phyloP scores from a whole-genome alignment of 2,888 invertebrate genomes.

The Netelia melanura region DNA sequence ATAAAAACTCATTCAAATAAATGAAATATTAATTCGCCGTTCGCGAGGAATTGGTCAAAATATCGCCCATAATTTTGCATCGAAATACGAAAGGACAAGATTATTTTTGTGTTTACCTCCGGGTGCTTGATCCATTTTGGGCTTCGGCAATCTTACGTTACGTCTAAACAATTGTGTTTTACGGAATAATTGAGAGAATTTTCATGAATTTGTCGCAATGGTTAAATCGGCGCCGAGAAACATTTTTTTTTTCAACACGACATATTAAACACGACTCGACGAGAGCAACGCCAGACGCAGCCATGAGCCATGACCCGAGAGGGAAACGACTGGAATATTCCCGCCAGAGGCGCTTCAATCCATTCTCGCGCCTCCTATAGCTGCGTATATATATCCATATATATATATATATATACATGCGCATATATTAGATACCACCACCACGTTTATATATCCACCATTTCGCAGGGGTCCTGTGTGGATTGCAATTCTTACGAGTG shows the following conservation, averaged over 20 bases:
- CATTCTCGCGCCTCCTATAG: not conserved
- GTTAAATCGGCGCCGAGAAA: constrained; percentile 64
- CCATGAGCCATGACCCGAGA: constrained; percentile 67
- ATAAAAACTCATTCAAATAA: not conserved
- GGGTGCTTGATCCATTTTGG: constrained; percentile 82
- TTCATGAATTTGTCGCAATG: constrained; percentile 49
- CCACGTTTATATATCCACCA: constrained; percentile 52
- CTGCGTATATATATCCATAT: not conserved
- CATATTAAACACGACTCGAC: constrained; percentile 18
- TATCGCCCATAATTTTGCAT: constrained; percentile 24
- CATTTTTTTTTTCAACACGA: constrained; percentile 66
- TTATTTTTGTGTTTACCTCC: constrained; percentile 77
- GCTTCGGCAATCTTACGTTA: constrained; percentile 16
- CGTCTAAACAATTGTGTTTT: constrained; percentile 20
- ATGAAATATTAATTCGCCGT: not conserved
- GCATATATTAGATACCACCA: not conserved
- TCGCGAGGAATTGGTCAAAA: constrained; percentile 6
- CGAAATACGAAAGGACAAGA: constrained; percentile 32
- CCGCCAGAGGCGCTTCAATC: constrained; percentile 60
- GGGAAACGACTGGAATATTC: constrained; percentile 34
- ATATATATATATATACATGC: not conserved
- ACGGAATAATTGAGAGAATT: constrained; percentile 58
- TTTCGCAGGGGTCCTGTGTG: constrained; percentile 46
- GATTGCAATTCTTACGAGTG: not conserved
- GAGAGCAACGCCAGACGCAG: constrained; percentile 77